Conservation (phyloP, 2,888 invertebrate genomes). For the Tanaodytes sp. region DNA sequence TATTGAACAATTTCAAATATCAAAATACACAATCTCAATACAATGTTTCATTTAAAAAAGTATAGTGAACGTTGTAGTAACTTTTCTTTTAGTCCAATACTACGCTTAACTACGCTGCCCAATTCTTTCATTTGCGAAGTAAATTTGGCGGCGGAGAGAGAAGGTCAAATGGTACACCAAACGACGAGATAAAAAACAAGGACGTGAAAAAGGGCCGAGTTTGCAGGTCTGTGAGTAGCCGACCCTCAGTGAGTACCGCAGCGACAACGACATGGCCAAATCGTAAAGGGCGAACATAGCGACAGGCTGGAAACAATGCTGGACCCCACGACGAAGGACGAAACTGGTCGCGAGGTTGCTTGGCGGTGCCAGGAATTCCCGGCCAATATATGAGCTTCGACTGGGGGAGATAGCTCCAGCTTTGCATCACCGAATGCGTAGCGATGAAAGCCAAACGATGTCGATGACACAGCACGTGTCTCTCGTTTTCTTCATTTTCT, state of each 20-base stretch:
- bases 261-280: constrained; percentile 24
- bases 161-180: constrained; percentile 21
- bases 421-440: constrained; percentile 31
- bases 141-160: constrained; percentile 6
- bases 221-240: constrained; percentile 20
- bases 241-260: constrained; percentile 22
- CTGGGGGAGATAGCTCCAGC: constrained; percentile 32
- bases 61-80: too few species aligned
- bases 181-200: background rate
- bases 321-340: constrained; percentile 29
- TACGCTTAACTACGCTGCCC: too few species aligned
- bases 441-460: constrained; percentile 45
- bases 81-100: too few species aligned
- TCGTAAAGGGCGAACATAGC: constrained; percentile 38
- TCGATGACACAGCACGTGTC: constrained; percentile 45
- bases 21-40: too few species aligned
- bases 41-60: too few species aligned
- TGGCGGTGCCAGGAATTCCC: constrained; percentile 41
- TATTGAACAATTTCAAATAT: too few species aligned
- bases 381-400: constrained; percentile 42
- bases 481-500: constrained; percentile 32
- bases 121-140: too few species aligned
- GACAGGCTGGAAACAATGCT: constrained; percentile 35
- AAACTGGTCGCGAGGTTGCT: constrained; percentile 33
- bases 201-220: constrained; percentile 5